Conservation (phyloP, 2,797 vertebrate species). For the Crypturellus tataupa region DNA sequence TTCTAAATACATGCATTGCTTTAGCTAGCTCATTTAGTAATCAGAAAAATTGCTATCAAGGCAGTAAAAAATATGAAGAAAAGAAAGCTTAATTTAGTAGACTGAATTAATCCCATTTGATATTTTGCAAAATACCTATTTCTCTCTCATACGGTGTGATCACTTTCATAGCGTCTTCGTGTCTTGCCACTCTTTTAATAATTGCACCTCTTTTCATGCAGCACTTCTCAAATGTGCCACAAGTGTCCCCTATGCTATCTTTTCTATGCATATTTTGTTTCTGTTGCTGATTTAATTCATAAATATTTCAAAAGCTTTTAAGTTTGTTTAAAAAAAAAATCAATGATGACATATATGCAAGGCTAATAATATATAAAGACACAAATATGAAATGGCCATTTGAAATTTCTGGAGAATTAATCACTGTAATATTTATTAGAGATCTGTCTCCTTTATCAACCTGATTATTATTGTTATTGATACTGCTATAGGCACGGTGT, state of each 20-base stretch:
- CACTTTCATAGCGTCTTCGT: background rate
- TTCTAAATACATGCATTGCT: conserved; percentile 8
- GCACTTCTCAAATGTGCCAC: background rate
- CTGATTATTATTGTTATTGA: conserved; percentile 28
- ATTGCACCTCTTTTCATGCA: background rate
- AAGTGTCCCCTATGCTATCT: background rate
- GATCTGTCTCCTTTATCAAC: conserved; percentile 30
- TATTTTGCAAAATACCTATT: background rate
- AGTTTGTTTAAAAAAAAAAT: background rate
- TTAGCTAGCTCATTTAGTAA: background rate
- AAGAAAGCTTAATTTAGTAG: background rate
- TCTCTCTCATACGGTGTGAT: background rate
- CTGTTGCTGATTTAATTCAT: background rate
- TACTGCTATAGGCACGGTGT: background rate
- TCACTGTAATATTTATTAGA: background rate
- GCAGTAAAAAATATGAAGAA: background rate
- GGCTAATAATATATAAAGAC: background rate
- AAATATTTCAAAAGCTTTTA: conserved; percentile 15
- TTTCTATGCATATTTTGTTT: conserved; percentile 14
- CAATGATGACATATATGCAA: background rate
- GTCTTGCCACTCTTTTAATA: background rate
- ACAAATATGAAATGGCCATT: background rate
- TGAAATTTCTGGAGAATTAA: conserved; percentile 36
- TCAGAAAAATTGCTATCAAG: background rate
- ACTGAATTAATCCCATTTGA: background rate